Base-by-base conservation (phyloP, 2,113 vertebrate species). In the Xenopus laevis region DNA sequence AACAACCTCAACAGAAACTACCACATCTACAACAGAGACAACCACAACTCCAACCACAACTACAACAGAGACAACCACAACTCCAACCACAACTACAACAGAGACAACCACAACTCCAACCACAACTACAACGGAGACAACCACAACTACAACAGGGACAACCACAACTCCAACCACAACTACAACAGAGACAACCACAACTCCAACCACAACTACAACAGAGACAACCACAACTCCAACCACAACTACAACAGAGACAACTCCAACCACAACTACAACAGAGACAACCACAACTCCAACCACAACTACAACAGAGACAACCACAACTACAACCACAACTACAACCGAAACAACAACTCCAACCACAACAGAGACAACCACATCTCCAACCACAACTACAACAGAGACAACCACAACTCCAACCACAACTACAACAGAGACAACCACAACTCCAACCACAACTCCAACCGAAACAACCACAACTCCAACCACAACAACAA, bases 271-370 rank as follows among this genome's bases (percentile, higher is more conserved):
- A n/a, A n/a, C n/a, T n/a, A 64, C 18, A 4, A 52, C 45, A 10
- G 16, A 68, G n/a, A n/a, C n/a, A 59, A 71, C 10, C 27, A 44
- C 65, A 4, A 50, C 59, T 18, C 0, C 27, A 12, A 69, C 45
- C 4, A 79, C 70, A n/a, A 47, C 68, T 70, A 40, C 70, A 3
- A 72, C 61, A 64, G 52, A n/a, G n/a, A n/a, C n/a, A 55, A 52
- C 45, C 9, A 21, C 72, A 61, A 55, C 44, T 10, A 17, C 69
- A n/a, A 57, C 18, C 13, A 0, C 47, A 50, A 33, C 61, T 27
- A 27, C 23, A 4, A 27, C 23, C 1, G 23, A 27, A n/a, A n/a
- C n/a, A 27, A 27, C 23, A 27, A 27, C 23, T 27, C 23, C 23
- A 27, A 2, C 23, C 4, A 27, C 23, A 27, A 27, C 23, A 27